These are phyloP conservation scores for Drosophila virilis DNA, from an alignment of 1,140 invertebrate genomes.

Conservation along the genomic window DNA sequence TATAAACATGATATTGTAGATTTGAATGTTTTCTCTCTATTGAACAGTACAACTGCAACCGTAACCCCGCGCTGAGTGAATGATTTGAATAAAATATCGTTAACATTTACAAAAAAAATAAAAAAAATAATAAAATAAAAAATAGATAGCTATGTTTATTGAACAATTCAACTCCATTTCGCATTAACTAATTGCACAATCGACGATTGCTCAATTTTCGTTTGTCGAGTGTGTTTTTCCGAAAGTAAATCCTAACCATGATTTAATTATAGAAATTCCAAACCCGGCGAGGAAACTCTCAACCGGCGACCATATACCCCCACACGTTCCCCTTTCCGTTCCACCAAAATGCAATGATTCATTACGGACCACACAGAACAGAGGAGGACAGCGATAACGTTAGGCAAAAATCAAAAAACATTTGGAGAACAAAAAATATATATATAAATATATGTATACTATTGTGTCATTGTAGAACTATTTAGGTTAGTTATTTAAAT, in stretches of 20 bases:
- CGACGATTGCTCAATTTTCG: too few species aligned
- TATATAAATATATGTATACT: neutral
- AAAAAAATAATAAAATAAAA: too few species aligned
- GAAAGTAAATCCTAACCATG: too few species aligned
- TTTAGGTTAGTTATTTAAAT: conserved; percentile 64
- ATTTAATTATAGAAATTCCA: too few species aligned
- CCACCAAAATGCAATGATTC: too few species aligned
- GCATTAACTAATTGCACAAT: too few species aligned
- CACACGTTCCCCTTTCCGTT: too few species aligned
- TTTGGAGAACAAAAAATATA: conserved; percentile 1
- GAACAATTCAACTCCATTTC: too few species aligned
- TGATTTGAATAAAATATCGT: conserved; percentile 28
- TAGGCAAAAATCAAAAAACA: conserved; percentile 1
- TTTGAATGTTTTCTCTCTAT: conserved; percentile 29
- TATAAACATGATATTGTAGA: conserved; percentile 29
- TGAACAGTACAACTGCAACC: conserved; percentile 36
- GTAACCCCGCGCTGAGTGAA: conserved; percentile 30
- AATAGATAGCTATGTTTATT: too few species aligned
- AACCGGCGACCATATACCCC: too few species aligned
- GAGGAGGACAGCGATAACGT: neutral
- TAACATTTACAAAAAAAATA: conserved; percentile 41
- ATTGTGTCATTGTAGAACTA: conserved; percentile 20
- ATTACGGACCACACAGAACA: neutral
- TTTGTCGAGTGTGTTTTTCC: too few species aligned
- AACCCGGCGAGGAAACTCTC: too few species aligned